phyloP scores from a whole-genome alignment of 2,888 invertebrate species.

The Sympetrum striolatum region DNA sequence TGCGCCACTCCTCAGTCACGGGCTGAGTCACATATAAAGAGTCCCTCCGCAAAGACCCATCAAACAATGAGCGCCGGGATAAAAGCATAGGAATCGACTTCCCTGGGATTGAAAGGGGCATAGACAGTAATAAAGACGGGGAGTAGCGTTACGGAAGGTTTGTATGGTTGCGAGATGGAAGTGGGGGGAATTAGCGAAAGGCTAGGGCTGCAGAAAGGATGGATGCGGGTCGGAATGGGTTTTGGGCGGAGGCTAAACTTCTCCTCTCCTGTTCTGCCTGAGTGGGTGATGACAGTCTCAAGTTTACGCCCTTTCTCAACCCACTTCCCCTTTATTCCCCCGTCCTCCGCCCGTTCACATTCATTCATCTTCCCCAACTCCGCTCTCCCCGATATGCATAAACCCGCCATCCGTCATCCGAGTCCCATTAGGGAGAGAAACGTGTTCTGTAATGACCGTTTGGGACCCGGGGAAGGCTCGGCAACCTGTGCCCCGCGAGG shows the following conservation, averaged over 20 bases:
- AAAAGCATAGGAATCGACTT: too few relatives aligned
- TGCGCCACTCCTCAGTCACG: too few relatives aligned
- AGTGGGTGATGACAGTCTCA: slow-evolving; percentile 16
- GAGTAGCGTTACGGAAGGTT: neutral
- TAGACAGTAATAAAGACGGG: too few relatives aligned
- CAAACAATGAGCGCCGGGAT: too few relatives aligned
- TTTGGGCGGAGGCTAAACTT: neutral
- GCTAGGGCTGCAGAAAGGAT: neutral
- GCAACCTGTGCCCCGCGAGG: neutral
- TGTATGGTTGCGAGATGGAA: neutral
- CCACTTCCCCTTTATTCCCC: neutral
- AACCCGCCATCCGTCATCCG: neutral
- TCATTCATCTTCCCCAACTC: neutral
- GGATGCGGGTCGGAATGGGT: neutral
- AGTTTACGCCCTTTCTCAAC: neutral
- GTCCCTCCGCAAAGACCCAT: too few relatives aligned
- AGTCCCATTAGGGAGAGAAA: neutral
- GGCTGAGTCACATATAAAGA: too few relatives aligned
- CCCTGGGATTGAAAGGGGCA: too few relatives aligned
- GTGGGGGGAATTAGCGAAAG: neutral
- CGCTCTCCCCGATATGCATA: neutral
- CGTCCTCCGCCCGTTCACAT: neutral
- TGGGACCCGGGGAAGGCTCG: neutral
- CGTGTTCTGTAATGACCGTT: neutral
- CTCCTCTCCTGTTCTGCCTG: neutral